phyloP scores from a whole-genome alignment of 2,888 invertebrate species.

The Pristionchus maxplancki region DNA sequence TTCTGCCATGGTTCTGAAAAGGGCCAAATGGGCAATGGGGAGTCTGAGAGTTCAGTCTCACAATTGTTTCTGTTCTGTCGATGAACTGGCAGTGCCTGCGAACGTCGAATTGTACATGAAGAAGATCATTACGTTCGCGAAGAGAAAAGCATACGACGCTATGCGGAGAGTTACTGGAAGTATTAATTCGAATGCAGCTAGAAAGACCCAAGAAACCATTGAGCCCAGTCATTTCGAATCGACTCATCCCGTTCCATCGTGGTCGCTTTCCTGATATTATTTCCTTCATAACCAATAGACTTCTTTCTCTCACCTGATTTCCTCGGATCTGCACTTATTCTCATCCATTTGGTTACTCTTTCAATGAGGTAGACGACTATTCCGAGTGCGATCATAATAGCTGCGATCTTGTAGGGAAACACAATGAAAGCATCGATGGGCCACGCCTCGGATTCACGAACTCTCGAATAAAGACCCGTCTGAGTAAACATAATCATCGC shows the following conservation, averaged over 20 bases:
- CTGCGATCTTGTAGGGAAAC: neutral
- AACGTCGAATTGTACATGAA: neutral
- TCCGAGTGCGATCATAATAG: neutral
- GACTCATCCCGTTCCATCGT: neutral
- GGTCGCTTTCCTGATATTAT: neutral
- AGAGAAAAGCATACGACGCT: neutral
- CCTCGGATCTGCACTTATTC: neutral
- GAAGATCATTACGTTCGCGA: neutral
- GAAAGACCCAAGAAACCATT: neutral
- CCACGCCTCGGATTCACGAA: conserved; percentile 1
- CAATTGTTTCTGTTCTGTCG: neutral
- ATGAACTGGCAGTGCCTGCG: neutral
- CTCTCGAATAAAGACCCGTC: neutral
- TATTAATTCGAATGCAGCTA: neutral
- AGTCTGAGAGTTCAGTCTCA: neutral
- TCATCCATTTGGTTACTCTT: neutral
- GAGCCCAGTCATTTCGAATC: neutral
- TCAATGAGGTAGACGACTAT: neutral
- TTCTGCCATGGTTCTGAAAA: neutral
- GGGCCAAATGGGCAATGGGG: neutral
- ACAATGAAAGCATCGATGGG: neutral
- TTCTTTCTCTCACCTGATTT: neutral
- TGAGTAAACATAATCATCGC: neutral
- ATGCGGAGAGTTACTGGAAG: neutral
- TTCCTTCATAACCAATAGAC: neutral